phyloP scores from a whole-genome alignment of 2,888 invertebrate species.

The Callyntrura sp. region DNA sequence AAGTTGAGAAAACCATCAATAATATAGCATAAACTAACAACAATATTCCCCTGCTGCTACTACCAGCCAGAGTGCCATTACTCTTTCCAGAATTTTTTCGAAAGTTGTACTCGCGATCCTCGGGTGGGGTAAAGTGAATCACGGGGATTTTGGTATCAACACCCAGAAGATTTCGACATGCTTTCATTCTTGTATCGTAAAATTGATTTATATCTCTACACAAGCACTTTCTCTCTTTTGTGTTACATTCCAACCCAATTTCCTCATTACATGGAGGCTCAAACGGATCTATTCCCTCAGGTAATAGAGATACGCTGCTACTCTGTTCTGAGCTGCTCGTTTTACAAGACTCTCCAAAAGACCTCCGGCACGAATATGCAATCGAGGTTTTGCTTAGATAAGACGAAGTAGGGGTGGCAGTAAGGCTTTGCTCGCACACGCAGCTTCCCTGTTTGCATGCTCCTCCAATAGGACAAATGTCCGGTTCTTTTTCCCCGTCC shows the following conservation, averaged over 20 bases:
- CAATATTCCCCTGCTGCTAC: not conserved
- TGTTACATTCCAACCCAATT: slow-evolving; percentile 65
- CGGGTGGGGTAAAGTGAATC: slow-evolving; percentile 67
- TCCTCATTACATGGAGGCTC: slow-evolving; percentile 66
- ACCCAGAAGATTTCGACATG: slow-evolving; percentile 47
- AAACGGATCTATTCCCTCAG: slow-evolving; percentile 31
- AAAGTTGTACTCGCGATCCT: slow-evolving; percentile 60
- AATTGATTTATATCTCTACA: slow-evolving; percentile 71
- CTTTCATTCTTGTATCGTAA: slow-evolving; percentile 45
- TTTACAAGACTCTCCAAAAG: slow-evolving; percentile 66
- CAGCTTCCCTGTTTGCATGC: slow-evolving; percentile 48
- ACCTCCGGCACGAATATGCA: slow-evolving; percentile 63
- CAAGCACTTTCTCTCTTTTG: slow-evolving; percentile 60
- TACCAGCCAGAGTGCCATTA: too few relatives aligned
- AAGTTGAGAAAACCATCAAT: not conserved
- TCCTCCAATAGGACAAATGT: slow-evolving; percentile 62
- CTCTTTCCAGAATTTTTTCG: slow-evolving; percentile 5
- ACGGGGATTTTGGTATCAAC: slow-evolving; percentile 56
- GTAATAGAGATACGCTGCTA: not conserved
- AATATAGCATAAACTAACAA: not conserved
- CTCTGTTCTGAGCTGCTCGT: slow-evolving; percentile 23
- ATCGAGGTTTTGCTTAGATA: not conserved
- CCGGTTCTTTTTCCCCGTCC: slow-evolving; percentile 48
- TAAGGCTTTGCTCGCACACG: slow-evolving; percentile 54
- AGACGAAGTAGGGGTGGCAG: not conserved